Base-by-base conservation (phyloP, 2,797 vertebrate species). In the Coregonus suidteri region DNA sequence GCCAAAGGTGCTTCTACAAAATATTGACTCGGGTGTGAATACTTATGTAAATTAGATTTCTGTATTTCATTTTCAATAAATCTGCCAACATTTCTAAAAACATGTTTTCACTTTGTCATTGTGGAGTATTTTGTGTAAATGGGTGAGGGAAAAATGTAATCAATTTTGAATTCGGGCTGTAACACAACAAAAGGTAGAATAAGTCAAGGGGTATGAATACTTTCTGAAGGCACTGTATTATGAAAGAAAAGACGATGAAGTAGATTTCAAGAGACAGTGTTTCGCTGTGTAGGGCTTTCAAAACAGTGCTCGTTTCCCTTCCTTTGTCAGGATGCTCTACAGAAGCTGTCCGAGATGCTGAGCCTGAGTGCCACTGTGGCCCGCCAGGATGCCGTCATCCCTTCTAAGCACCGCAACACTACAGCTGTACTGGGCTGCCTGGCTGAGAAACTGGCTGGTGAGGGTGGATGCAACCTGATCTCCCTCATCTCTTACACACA, bases 381-480 rank as follows among this genome's bases (percentile, higher is more conserved):
- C 41, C 95, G 93, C 83, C 96, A 97, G 91, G 97, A 99, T 3
- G 95, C 98, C 75, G 93, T 95, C 7, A 96, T 93, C 81, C 98
- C 98, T 30, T 97, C 98, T 51, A 99, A 95, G 90, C 98, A 99
- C 92, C 95, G 98, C 80, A 99, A 99, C 82, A 99, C 98, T 13
- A 98, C 98, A 0, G 98, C 98, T 0, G 98, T 99, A 41, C 93
- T 99, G 9, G 98, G 98, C 84, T 99, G 98, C 88, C 93, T 99
- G 80, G 98, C 98, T 35, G 98, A 99, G 91, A 99, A 99, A 87
- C 92, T 99, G 79, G 98, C 98, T 88, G 97, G 98, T 99, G 94
- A 4, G 4, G 85, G 20, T 52, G 35, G 69, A 67, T 65, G 79
- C 66, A 77, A 11, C 47, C 47, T 59, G n/a, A 16, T 15, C 94